Conservation (phyloP, 2,888 invertebrate genomes). For the Drosophila paranaensis region DNA sequence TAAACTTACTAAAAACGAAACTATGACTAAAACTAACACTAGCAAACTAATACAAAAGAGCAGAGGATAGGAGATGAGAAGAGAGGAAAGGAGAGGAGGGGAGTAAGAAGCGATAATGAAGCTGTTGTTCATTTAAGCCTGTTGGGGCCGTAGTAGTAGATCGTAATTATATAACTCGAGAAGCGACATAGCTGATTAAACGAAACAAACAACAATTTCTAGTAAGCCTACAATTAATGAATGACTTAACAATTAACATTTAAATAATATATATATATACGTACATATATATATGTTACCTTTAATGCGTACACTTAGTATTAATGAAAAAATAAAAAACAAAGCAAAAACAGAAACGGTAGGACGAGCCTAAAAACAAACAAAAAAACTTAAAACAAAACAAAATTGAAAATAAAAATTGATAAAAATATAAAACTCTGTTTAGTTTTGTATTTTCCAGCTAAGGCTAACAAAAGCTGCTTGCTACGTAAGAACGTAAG, state of each 20-base stretch:
- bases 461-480: constrained; percentile 1
- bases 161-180: constrained; percentile 28
- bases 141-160: constrained; percentile 38
- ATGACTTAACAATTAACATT: constrained; percentile 49
- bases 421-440: constrained; percentile 13
- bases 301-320: constrained; percentile 71
- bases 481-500: neutral
- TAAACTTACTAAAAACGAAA: constrained; percentile 31
- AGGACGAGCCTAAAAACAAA: constrained; percentile 20
- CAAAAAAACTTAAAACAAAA: constrained; percentile 9
- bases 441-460: constrained; percentile 8
- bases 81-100: neutral
- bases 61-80: no score
- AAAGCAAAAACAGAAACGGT: constrained; percentile 1
- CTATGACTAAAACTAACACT: constrained; percentile 1
- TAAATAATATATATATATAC: constrained; percentile 2
- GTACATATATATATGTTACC: constrained; percentile 46
- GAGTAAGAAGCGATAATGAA: constrained; percentile 1
- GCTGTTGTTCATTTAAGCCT: constrained; percentile 38
- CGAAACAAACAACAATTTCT: constrained; percentile 37
- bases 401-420: constrained; percentile 36
- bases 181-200: constrained; percentile 10
- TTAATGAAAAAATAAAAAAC: constrained; percentile 46
- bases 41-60: no score
- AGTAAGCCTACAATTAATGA: constrained; percentile 58